Evolutionary conservation across 1,140 invertebrate genomes (phyloP), one percentile per base, ranked within the genome.

Genomic region (Lucilia cuprina): DNA sequence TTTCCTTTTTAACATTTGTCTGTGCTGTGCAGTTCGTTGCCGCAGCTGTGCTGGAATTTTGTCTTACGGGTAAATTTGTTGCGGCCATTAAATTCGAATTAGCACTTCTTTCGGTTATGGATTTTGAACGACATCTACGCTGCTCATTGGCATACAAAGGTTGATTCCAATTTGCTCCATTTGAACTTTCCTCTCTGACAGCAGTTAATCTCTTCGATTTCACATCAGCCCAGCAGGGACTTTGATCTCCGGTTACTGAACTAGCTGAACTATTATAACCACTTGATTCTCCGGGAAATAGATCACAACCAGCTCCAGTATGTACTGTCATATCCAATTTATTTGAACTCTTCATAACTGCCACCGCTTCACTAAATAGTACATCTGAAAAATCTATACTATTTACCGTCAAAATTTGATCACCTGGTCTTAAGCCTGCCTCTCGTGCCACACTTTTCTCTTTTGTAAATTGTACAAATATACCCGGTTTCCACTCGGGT

Each of bases 321-420:
- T 94, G 92, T 17, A 97, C 93, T 17, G 95, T 88, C 85, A 97
- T 92, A 84, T 96, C 95, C 70, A 97, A 92, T 17, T 95, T 93
- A 78, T 94, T 93, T 34, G 94, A 94, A 10, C 94, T 93, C 91
- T 96, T 96, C 93, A 97, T 94, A 82, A 96, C 92, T 84, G 94
- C 93, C 80, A 97, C 94, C 12, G 95, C 95, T 93, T 97, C 96
- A 88, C 94, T 95, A 91, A 97, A 97, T 41, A 94, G 93, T 83
- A 97, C 94, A 86, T 96, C 94, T 25, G 93, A 92, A 88, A 96
- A 96, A 86, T 94, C 94, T 49, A 95, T 93, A 86, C 96, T 96
- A 89, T 99, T 99, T 91, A 97, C 98, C 87, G 95, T 94, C 21
- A 98, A 90, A 75, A 99, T 97, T 89, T 98, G 96, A 91, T 99